A percentile compares a stretch with the other conserved stretches of the same genome.
These are phyloP conservation scores for Limosa lapponica DNA, from an alignment of 2,797 vertebrate species.

Conservation along the genomic window DNA sequence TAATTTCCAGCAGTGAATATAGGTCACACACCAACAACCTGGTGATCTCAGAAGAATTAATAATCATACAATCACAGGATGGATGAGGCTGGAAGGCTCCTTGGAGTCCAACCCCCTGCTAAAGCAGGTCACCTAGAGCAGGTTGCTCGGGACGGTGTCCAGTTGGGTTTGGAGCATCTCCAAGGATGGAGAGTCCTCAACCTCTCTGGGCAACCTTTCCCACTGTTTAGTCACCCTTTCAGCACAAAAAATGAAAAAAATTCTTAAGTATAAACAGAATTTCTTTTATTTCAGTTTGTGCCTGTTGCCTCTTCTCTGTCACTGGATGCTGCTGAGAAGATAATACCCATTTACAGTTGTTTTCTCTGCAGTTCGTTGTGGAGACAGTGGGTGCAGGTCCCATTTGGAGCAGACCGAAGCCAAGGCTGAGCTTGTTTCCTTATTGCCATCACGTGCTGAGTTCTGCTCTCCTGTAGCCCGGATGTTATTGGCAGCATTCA, in stretches of 20 bases:
- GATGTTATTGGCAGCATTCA: not conserved
- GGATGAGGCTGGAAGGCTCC: not conserved
- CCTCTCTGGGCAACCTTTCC: not conserved
- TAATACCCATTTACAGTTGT: not conserved
- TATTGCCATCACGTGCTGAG: not conserved
- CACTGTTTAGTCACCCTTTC: not conserved
- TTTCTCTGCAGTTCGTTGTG: not conserved
- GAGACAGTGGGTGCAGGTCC: not conserved
- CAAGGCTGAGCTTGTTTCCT: not conserved
- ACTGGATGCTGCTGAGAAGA: rapidly evolving
- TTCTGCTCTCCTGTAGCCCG: not conserved
- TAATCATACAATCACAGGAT: not conserved
- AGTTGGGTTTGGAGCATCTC: not conserved
- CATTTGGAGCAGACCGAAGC: not conserved
- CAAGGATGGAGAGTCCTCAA: not conserved
- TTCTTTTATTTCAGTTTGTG: not conserved
- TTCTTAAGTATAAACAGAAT: not conserved
- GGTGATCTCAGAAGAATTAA: not conserved
- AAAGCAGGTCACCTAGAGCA: not conserved
- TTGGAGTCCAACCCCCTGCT: not conserved
- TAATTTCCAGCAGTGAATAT: not conserved
- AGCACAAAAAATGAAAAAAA: not conserved
- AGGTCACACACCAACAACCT: not conserved
- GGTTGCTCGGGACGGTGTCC: rapidly evolving
- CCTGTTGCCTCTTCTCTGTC: not conserved